phyloP scores from a whole-genome alignment of 2,888 invertebrate genomes.

The Phortica magna region DNA sequence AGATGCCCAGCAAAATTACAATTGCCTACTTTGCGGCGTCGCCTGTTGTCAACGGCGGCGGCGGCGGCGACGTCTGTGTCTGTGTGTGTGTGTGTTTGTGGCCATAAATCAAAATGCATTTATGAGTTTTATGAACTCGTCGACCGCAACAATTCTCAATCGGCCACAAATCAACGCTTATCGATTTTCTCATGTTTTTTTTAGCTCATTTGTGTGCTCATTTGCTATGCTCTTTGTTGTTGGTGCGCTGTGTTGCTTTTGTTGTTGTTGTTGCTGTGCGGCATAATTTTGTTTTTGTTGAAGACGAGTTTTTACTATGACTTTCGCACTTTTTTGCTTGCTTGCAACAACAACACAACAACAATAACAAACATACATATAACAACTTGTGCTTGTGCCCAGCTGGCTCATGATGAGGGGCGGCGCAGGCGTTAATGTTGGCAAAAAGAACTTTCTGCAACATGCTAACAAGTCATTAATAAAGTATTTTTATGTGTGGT shows the following conservation, averaged over 20 bases:
- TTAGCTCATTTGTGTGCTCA: slow-evolving; percentile 2
- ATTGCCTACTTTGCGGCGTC: slow-evolving; percentile 55
- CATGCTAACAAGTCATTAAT: slow-evolving; percentile 34
- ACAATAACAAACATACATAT: no score
- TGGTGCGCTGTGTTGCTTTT: neutral
- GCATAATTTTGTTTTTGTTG: neutral
- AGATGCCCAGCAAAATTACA: slow-evolving; percentile 50
- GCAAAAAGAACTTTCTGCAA: slow-evolving; percentile 1
- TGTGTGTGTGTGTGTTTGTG: neutral
- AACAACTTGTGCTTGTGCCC: neutral
- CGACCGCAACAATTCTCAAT: neutral
- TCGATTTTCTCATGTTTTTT: neutral
- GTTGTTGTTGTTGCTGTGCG: neutral
- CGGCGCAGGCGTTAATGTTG: neutral
- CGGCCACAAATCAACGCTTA: neutral
- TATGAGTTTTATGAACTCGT: slow-evolving; percentile 19
- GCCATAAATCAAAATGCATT: slow-evolving; percentile 15
- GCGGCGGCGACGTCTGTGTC: no score
- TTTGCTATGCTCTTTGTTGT: neutral
- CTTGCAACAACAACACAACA: no score
- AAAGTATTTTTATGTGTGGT: slow-evolving; percentile 17
- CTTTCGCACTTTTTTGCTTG: neutral
- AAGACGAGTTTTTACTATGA: slow-evolving; percentile 5
- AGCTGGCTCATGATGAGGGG: neutral
- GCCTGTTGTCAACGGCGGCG: slow-evolving; percentile 33